These are phyloP conservation scores for Aeoliscus strigatus DNA, from an alignment of 2,797 vertebrate species.

Conservation along the genomic window DNA sequence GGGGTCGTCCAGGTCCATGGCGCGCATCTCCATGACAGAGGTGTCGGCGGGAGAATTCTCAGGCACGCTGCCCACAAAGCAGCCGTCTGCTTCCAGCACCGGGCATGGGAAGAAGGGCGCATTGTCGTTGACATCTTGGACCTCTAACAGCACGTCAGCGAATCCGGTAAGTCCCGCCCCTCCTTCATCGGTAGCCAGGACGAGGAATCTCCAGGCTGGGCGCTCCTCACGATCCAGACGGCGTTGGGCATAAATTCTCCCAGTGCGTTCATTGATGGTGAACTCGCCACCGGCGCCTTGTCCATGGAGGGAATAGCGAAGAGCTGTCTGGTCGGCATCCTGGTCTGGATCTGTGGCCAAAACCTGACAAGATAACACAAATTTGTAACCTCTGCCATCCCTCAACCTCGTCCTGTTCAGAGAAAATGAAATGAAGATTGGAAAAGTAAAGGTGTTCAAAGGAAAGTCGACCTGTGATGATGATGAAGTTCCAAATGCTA, in stretches of 20 bases:
- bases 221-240: slow-evolving; percentile 83
- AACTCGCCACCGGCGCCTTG: slow-evolving; percentile 84
- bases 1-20: slow-evolving; percentile 83
- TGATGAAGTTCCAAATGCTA: no score
- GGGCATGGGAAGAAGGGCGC: slow-evolving; percentile 81
- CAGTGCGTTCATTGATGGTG: slow-evolving; percentile 84
- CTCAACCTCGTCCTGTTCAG: no score
- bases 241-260: slow-evolving; percentile 84
- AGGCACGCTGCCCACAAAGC: slow-evolving; percentile 75
- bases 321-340: slow-evolving; percentile 77
- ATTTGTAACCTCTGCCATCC: neutral
- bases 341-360: slow-evolving; percentile 86
- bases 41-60: slow-evolving; percentile 81
- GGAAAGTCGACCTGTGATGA: no score
- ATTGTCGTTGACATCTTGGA: slow-evolving; percentile 90
- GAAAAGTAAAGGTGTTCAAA: no score
- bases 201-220: slow-evolving; percentile 86
- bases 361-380: slow-evolving; percentile 77
- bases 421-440: no score
- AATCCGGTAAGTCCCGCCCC: slow-evolving; percentile 90
- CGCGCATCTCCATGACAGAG: slow-evolving; percentile 85
- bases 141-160: slow-evolving; percentile 87
- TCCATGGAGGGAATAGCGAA: slow-evolving; percentile 87
- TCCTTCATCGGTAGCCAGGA: slow-evolving; percentile 85
- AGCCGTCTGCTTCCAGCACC: no score